phyloP scores from a whole-genome alignment of 2,797 vertebrate genomes.

The Momotus momota region DNA sequence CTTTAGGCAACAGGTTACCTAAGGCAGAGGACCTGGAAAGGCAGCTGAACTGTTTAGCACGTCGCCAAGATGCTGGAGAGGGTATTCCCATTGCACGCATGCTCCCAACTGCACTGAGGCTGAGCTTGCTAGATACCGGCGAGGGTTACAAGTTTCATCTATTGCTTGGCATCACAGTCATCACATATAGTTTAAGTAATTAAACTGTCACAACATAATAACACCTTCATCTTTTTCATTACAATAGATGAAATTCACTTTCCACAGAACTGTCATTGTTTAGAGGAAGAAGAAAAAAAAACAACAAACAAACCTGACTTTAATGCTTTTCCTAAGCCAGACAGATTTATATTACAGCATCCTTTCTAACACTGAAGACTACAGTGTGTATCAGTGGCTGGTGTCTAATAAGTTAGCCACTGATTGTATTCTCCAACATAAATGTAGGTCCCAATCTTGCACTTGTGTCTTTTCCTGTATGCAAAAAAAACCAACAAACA shows the following conservation, averaged over 20 bases:
- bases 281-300: background rate
- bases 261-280: background rate
- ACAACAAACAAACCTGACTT: fast-evolving
- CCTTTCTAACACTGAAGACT: background rate
- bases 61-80: background rate
- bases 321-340: background rate
- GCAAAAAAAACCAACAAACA: background rate
- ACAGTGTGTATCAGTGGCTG: no score
- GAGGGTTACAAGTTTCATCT: fast-evolving
- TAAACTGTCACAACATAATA: background rate
- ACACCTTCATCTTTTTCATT: fast-evolving
- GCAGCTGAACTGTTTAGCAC: background rate
- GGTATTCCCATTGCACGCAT: background rate
- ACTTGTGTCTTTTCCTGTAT: background rate
- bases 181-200: fast-evolving
- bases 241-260: background rate
- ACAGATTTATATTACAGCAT: background rate
- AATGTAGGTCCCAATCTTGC: background rate
- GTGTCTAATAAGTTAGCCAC: background rate
- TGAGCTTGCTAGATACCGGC: background rate
- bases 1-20: background rate
- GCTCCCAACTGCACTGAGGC: background rate
- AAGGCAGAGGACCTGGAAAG: background rate
- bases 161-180: background rate
- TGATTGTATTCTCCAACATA: background rate